Percentiles rank a stretch among this genome's conserved stretches.
Conservation (phyloP, 1,140 invertebrate species). For the Euschistus heros region DNA sequence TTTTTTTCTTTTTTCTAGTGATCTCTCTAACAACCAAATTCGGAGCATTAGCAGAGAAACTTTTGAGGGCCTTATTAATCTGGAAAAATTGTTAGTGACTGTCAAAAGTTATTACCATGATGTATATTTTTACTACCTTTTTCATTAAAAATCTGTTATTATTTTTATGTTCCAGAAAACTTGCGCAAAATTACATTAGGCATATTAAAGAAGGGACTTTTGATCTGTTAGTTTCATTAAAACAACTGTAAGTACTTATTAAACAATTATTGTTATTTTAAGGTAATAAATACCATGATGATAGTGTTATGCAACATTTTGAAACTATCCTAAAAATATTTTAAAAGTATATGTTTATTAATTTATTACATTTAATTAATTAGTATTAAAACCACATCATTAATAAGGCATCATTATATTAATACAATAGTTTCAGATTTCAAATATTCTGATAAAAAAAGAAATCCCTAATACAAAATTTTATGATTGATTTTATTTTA, state of each 20-base stretch:
- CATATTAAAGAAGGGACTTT: conserved; percentile 54
- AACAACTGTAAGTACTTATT: conserved; percentile 37
- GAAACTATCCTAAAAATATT: no score
- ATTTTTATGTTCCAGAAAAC: conserved; percentile 36
- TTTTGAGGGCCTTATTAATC: conserved; percentile 34
- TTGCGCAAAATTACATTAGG: conserved; percentile 55
- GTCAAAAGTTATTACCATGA: conserved; percentile 1
- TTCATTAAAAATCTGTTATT: conserved; percentile 9
- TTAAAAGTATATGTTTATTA: no score
- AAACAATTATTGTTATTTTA: no score
- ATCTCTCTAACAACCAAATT: conserved; percentile 30
- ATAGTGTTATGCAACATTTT: no score
- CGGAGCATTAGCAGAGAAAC: conserved; percentile 23
- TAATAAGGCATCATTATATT: no score
- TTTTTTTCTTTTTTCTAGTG: conserved; percentile 25
- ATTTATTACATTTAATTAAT: no score
- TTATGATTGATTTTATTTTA: no score
- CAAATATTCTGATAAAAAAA: no score
- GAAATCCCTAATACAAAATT: no score
- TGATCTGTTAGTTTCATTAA: conserved; percentile 41
- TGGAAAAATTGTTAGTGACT: conserved; percentile 48
- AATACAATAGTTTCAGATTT: no score
- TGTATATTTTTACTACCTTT: not conserved
- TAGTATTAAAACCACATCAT: no score
- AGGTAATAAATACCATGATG: no score